A percentile compares a stretch with the other conserved stretches of the same genome.
Evolutionary conservation across 2,888 invertebrate genomes (phyloP).

Genomic region (Agrilus mali): DNA sequence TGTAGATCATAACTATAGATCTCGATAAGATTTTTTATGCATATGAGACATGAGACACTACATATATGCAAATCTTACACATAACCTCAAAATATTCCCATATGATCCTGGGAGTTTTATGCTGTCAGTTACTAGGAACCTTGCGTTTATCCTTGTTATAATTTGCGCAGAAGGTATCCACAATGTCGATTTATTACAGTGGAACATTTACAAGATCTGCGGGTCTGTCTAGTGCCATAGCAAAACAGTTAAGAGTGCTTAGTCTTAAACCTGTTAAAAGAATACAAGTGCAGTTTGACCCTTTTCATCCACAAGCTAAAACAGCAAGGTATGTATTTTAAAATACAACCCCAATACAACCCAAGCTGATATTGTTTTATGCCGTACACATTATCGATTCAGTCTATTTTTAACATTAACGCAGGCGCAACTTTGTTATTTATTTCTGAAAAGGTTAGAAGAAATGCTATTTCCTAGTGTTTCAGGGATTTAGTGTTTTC

Average conservation of each 20-base stretch:
- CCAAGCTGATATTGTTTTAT: slow-evolving; percentile 12
- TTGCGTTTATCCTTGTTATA: too few species aligned
- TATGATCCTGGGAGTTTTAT: too few species aligned
- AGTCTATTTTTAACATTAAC: slow-evolving; percentile 23
- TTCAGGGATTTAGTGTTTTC: slow-evolving; percentile 60
- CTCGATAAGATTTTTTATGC: too few species aligned
- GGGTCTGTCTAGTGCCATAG: slow-evolving; percentile 60
- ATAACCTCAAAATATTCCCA: too few species aligned
- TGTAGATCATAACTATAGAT: too few species aligned
- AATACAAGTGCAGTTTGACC: slow-evolving; percentile 72
- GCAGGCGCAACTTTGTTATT: slow-evolving; percentile 15
- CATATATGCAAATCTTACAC: too few species aligned
- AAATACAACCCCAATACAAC: slow-evolving; percentile 20
- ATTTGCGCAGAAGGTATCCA: slow-evolving; percentile 10
- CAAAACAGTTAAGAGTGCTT: slow-evolving; percentile 54
- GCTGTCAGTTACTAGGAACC: too few species aligned
- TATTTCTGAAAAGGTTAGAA: slow-evolving; percentile 2
- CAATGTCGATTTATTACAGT: slow-evolving; percentile 64
- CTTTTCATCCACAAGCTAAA: slow-evolving; percentile 60
- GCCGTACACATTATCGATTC: slow-evolving; percentile 19
- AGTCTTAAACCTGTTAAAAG: slow-evolving; percentile 70
- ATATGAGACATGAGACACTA: too few species aligned
- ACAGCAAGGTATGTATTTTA: slow-evolving; percentile 36
- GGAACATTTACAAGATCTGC: slow-evolving; percentile 52
- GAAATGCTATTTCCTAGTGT: slow-evolving; percentile 19